These are phyloP conservation scores for Antheraea assamensis DNA, from an alignment of 2,888 invertebrate species.

Conservation along the genomic window DNA sequence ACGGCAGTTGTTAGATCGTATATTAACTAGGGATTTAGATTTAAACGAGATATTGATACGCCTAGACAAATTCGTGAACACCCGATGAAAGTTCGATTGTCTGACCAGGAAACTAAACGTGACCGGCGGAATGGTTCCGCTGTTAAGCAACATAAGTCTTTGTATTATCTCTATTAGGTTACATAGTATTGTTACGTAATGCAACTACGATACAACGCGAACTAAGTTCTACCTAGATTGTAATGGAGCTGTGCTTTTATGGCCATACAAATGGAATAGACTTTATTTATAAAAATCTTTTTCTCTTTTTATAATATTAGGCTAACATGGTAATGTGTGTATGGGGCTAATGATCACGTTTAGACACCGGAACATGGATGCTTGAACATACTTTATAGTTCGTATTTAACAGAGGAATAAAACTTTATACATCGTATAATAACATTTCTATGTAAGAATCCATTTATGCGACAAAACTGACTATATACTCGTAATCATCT, in stretches of 20 bases:
- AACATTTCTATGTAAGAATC: too few species aligned
- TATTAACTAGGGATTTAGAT: not conserved
- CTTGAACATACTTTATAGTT: too few species aligned
- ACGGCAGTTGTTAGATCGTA: too few species aligned
- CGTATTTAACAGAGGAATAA: too few species aligned
- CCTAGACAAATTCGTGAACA: not conserved
- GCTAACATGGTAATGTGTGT: too few species aligned
- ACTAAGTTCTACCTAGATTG: conserved; percentile 1
- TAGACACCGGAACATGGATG: too few species aligned
- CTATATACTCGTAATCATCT: too few species aligned
- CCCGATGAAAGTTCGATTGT: not conserved
- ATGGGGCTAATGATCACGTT: too few species aligned
- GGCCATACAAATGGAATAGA: not conserved
- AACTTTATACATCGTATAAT: too few species aligned
- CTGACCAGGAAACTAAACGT: conserved; percentile 7
- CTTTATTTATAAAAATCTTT: too few species aligned
- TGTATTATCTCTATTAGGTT: conserved; percentile 11
- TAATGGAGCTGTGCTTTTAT: not conserved
- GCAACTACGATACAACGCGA: not conserved
- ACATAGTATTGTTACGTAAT: not conserved
- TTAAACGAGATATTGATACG: not conserved
- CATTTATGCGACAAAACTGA: too few species aligned
- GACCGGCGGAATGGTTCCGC: not conserved
- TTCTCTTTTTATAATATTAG: too few species aligned
- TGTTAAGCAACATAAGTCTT: not conserved